Evolutionary conservation across 2,113 vertebrate species (phyloP).

Genomic region (Pelmatolapia mariae): DNA sequence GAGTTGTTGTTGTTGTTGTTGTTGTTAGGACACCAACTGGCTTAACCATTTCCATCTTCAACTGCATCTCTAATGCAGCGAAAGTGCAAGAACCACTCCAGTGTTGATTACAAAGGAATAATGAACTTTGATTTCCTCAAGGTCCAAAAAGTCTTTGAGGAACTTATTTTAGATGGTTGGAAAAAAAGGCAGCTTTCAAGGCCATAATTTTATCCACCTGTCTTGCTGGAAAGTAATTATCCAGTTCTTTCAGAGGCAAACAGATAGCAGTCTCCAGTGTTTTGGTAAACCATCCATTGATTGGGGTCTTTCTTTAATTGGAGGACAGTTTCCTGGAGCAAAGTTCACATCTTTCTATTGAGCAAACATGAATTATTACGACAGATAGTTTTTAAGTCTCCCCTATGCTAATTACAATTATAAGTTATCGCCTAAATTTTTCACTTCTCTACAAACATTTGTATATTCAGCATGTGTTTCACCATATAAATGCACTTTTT

Average conservation of each 20-base stretch:
- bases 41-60: neutral
- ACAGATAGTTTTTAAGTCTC: neutral
- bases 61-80: neutral
- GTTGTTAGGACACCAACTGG: neutral
- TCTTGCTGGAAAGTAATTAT: neutral
- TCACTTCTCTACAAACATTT: neutral
- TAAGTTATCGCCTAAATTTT: neutral
- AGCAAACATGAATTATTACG: neutral
- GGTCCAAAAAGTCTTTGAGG: neutral
- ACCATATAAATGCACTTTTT: neutral
- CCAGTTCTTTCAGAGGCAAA: neutral
- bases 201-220: neutral
- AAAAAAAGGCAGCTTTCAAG: neutral
- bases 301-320: neutral
- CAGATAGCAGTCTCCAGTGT: neutral
- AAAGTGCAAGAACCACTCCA: neutral
- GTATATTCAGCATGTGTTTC: rapidly evolving
- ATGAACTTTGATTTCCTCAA: neutral
- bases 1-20: neutral
- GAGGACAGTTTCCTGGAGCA: neutral
- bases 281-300: neutral
- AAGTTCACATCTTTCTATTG: neutral
- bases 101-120: neutral
- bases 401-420: neutral
- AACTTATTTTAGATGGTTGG: neutral